A percentile compares a stretch with the other conserved stretches of the same genome.
These are phyloP conservation scores for Nannoperca obscura DNA, from an alignment of 2,797 vertebrate species.

Conservation along the genomic window DNA sequence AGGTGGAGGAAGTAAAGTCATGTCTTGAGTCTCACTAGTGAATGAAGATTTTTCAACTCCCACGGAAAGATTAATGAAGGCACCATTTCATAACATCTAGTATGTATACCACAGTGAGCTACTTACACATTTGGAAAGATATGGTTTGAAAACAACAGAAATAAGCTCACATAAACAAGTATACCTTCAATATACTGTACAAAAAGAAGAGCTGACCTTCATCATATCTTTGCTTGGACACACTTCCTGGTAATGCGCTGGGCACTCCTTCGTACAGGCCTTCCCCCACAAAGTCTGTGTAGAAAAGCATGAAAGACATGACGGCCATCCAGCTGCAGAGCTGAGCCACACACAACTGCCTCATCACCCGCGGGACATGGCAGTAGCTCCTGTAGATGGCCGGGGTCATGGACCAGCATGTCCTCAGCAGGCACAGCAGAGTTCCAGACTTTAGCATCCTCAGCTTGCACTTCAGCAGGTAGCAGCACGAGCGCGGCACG, in stretches of 20 bases:
- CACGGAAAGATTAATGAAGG: not conserved
- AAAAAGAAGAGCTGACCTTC: conserved; percentile 81
- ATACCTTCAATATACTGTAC: not conserved
- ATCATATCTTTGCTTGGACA: conserved; percentile 82
- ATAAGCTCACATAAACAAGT: not conserved
- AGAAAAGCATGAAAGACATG: conserved; percentile 90
- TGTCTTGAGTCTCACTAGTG: not conserved
- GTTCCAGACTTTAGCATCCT: conserved; percentile 77
- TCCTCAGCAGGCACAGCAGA: conserved; percentile 83
- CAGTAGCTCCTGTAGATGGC: conserved; percentile 87
- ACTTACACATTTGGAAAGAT: not conserved
- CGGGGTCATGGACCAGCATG: conserved; percentile 84
- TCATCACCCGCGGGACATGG: conserved; percentile 85
- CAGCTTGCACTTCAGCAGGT: conserved; percentile 78
- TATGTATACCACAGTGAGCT: not conserved
- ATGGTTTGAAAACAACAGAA: not conserved
- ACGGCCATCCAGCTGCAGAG: conserved; percentile 90
- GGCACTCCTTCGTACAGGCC: conserved; percentile 87
- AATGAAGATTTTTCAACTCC: not conserved
- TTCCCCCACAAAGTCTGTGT: conserved; percentile 89
- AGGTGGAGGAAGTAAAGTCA: conserved; percentile 15
- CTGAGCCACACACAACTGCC: conserved; percentile 85
- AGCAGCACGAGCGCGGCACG: conserved; percentile 78
- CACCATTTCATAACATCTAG: not conserved
- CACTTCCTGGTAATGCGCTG: conserved; percentile 82